Evolutionary conservation across 2,797 vertebrate genomes (phyloP).

Genomic region (Spinus pinus): DNA sequence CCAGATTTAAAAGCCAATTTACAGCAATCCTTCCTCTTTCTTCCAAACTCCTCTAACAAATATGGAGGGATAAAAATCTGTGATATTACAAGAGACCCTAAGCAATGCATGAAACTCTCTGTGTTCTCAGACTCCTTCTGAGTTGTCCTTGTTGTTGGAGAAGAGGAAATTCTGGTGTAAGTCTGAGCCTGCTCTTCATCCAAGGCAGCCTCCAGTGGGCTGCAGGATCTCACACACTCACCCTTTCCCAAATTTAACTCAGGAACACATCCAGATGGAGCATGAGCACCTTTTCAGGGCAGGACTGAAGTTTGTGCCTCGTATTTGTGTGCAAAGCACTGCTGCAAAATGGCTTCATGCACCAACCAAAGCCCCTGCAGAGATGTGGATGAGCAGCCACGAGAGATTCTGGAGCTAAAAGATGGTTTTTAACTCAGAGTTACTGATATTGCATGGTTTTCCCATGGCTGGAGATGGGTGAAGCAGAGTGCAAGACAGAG

Average conservation of each 20-base stretch:
- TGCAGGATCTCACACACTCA: rapidly evolving
- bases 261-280: not conserved
- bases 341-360: not conserved
- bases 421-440: not conserved
- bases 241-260: not conserved
- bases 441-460: rapidly evolving
- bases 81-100: not conserved
- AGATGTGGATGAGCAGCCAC: rapidly evolving
- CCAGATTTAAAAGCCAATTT: constrained; percentile 68
- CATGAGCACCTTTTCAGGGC: not conserved
- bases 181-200: not conserved
- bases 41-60: not conserved
- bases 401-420: not conserved
- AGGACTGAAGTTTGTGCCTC: not conserved
- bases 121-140: not conserved
- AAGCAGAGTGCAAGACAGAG: too few species aligned
- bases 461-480: not conserved
- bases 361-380: not conserved
- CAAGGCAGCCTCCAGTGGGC: not conserved
- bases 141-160: not conserved
- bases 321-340: not conserved
- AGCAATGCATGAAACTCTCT: not conserved
- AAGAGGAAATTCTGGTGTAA: not conserved
- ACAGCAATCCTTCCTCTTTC: constrained; percentile 17
- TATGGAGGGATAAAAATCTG: constrained; percentile 36